Percentiles rank a stretch among this genome's conserved stretches.
Conservation (phyloP, 1,140 invertebrate species). For the Brachionus paranguensis region DNA sequence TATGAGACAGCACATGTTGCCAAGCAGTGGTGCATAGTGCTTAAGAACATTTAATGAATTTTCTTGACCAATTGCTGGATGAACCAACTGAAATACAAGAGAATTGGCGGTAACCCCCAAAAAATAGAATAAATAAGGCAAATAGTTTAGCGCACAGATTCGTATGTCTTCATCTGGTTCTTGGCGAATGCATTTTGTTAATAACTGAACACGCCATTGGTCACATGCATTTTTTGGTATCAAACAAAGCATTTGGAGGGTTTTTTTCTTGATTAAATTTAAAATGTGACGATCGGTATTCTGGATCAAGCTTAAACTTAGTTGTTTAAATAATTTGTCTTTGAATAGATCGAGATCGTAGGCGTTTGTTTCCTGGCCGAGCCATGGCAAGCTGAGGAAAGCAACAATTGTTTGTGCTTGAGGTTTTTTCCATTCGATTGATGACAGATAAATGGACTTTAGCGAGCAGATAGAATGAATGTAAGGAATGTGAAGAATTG, state of each 20-base stretch:
- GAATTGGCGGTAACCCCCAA: conserved; percentile 9
- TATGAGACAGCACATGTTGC: conserved; percentile 9
- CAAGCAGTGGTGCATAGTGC: not conserved
- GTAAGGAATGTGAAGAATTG: not conserved
- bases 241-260: not conserved
- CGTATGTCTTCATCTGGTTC: not conserved
- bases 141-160: not conserved
- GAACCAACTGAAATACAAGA: conserved; percentile 16
- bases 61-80: conserved; percentile 26
- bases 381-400: conserved; percentile 35
- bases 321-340: conserved; percentile 14
- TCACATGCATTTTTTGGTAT: conserved; percentile 31
- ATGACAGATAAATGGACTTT: not conserved
- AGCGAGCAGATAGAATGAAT: not conserved
- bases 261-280: not conserved
- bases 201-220: conserved; percentile 17
- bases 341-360: conserved; percentile 30
- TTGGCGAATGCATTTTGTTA: conserved; percentile 12
- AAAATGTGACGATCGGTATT: not conserved
- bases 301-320: conserved; percentile 13
- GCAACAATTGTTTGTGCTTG: not conserved
- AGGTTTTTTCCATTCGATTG: conserved; percentile 17
- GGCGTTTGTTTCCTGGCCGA: not conserved
- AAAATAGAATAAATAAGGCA: conserved; percentile 32
- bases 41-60: conserved; percentile 14